These are phyloP conservation scores for Crenichthys baileyi DNA, from an alignment of 2,797 vertebrate genomes.

Conservation along the genomic window DNA sequence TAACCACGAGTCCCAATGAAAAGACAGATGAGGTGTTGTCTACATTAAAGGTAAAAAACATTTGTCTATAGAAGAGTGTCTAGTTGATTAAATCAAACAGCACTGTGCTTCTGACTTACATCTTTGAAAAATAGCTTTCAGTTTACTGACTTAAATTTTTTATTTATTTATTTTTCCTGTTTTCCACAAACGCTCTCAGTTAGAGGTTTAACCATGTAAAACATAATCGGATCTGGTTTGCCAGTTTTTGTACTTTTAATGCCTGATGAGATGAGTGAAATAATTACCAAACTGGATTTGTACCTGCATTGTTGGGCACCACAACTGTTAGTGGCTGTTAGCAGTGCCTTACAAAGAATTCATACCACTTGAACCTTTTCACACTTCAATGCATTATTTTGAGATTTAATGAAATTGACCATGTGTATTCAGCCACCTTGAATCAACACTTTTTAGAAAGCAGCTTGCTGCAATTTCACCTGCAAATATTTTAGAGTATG, in stretches of 20 bases:
- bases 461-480: too few species aligned
- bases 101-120: slow-evolving; percentile 21
- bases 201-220: background rate
- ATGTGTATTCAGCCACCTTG: background rate
- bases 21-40: slow-evolving; percentile 96
- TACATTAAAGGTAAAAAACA: slow-evolving; percentile 89
- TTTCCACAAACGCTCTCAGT: background rate
- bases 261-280: background rate
- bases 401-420: background rate
- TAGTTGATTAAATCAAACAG: slow-evolving; percentile 39
- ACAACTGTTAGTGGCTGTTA: background rate
- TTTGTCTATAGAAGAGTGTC: slow-evolving; percentile 13
- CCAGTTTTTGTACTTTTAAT: background rate
- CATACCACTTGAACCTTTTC: background rate
- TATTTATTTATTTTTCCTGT: background rate
- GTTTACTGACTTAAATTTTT: background rate
- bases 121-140: slow-evolving; percentile 18
- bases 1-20: slow-evolving; percentile 94
- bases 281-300: background rate
- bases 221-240: background rate
- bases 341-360: background rate
- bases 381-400: background rate
- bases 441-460: too few species aligned
- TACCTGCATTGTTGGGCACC: background rate
- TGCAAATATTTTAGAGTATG: too few species aligned